phyloP scores from a whole-genome alignment of 2,797 vertebrate species.

The Peromyscus nudipes region DNA sequence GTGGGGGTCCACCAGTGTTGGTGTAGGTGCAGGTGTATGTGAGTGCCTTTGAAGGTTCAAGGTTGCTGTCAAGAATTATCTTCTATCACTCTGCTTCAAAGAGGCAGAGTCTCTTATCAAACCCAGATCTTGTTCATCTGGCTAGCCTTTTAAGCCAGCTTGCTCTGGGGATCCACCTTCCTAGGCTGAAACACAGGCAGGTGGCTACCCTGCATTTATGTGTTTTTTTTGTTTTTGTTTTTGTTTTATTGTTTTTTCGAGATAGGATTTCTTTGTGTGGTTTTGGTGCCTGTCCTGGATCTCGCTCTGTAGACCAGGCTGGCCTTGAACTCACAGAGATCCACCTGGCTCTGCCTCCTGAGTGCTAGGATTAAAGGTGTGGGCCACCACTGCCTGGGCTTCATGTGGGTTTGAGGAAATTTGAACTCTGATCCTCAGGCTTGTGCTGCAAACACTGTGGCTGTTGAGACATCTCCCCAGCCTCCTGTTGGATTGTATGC shows the following conservation, averaged over 20 bases:
- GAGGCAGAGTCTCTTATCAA: not conserved
- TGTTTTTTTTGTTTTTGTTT: too few relatives aligned
- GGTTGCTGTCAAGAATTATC: not conserved
- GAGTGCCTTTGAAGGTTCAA: not conserved
- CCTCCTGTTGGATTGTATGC: not conserved
- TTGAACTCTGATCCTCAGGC: not conserved
- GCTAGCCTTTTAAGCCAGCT: not conserved
- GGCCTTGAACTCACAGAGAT: too few relatives aligned
- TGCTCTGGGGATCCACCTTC: not conserved
- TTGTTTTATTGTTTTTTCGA: too few relatives aligned
- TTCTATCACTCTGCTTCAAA: not conserved
- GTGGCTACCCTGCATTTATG: not conserved
- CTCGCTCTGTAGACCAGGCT: too few relatives aligned
- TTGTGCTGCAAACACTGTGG: not conserved
- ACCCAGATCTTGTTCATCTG: not conserved
- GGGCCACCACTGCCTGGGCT: too few relatives aligned
- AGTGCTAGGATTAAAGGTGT: too few relatives aligned
- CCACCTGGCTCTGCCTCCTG: too few relatives aligned
- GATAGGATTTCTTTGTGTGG: too few relatives aligned
- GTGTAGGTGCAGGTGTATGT: not conserved
- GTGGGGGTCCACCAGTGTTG: not conserved
- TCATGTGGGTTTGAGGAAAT: not conserved
- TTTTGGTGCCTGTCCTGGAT: too few relatives aligned
- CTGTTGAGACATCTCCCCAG: not conserved
- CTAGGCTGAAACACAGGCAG: not conserved